Conservation (phyloP, 2,888 invertebrate species). For the Drosophila koepferae region DNA sequence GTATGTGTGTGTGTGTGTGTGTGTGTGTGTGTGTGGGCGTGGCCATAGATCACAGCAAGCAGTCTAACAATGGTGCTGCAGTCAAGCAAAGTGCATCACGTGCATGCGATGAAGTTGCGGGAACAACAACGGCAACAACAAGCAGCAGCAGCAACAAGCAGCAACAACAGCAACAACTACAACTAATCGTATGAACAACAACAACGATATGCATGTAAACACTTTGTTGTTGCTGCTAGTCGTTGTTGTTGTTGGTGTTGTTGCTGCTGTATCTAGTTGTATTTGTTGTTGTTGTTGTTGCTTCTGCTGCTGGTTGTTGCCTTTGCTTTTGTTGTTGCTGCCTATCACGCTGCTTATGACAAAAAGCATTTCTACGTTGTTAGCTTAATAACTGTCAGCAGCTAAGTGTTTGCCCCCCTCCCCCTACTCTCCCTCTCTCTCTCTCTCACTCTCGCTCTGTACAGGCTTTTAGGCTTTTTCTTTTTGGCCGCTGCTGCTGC, state of each 20-base stretch:
- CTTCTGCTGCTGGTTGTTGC: slow-evolving; percentile 11
- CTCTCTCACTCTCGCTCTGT: not conserved
- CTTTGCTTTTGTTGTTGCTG: slow-evolving; percentile 16
- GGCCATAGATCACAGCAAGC: not conserved
- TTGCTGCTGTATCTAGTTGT: not conserved
- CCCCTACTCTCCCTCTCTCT: no score
- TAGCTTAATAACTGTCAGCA: slow-evolving; percentile 78
- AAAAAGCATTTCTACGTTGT: slow-evolving; percentile 75
- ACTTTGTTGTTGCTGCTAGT: not conserved
- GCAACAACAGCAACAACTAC: not conserved
- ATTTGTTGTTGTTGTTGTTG: not conserved
- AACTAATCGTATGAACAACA: no score
- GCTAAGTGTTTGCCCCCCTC: slow-evolving; percentile 43
- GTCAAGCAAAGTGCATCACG: slow-evolving; percentile 35
- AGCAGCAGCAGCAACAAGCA: not conserved
- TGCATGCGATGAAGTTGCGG: slow-evolving; percentile 17
- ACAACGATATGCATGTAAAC: not conserved
- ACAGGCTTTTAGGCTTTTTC: slow-evolving; percentile 32
- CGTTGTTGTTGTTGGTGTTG: not conserved
- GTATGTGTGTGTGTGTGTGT: not conserved
- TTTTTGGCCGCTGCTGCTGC: not conserved
- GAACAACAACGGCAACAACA: not conserved
- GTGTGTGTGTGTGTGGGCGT: not conserved
- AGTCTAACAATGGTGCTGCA: slow-evolving; percentile 31
- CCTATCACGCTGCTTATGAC: slow-evolving; percentile 50